Conservation (phyloP, 2,888 invertebrate genomes). For the Apodemia zela region DNA sequence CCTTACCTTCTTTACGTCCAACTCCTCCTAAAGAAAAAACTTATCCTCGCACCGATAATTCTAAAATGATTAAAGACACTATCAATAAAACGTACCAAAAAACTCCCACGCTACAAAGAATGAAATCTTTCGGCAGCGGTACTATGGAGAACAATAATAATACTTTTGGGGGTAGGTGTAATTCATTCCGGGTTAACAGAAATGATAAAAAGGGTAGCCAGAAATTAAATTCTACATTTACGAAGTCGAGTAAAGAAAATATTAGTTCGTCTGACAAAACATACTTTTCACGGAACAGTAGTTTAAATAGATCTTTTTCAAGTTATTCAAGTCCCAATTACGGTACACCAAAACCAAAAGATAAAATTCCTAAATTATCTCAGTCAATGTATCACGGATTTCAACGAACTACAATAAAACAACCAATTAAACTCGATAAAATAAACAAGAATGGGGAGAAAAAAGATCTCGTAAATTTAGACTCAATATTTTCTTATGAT, state of each 20-base stretch:
- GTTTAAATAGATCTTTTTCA: conserved; percentile 67
- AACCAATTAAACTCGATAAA: conserved; percentile 70
- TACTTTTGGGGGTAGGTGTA: conserved; percentile 64
- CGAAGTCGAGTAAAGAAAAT: conserved; percentile 74
- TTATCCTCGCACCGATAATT: conserved; percentile 54
- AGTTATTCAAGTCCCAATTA: conserved; percentile 66
- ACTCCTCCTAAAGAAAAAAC: conserved; percentile 54
- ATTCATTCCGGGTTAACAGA: conserved; percentile 68
- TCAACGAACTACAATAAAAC: conserved; percentile 64
- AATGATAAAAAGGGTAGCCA: conserved; percentile 68
- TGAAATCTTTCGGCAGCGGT: conserved; percentile 73
- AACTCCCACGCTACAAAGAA: conserved; percentile 70
- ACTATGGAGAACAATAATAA: conserved; percentile 59
- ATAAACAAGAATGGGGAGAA: conserved; percentile 62
- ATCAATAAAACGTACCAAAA: conserved; percentile 77
- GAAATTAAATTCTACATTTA: conserved; percentile 70
- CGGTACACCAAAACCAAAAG: conserved; percentile 69
- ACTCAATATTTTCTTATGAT: conserved; percentile 60
- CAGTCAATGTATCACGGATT: conserved; percentile 74
- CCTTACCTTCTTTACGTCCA: conserved; percentile 66
- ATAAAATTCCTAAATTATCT: conserved; percentile 72
- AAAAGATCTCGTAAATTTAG: conserved; percentile 72
- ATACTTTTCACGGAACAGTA: conserved; percentile 62
- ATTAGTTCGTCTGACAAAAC: conserved; percentile 59
- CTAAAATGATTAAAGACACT: conserved; percentile 73